A percentile compares a stretch with the other conserved stretches of the same genome.
Evolutionary conservation across 2,113 vertebrate species (phyloP).

Genomic region (Ailuropoda melanoleuca): DNA sequence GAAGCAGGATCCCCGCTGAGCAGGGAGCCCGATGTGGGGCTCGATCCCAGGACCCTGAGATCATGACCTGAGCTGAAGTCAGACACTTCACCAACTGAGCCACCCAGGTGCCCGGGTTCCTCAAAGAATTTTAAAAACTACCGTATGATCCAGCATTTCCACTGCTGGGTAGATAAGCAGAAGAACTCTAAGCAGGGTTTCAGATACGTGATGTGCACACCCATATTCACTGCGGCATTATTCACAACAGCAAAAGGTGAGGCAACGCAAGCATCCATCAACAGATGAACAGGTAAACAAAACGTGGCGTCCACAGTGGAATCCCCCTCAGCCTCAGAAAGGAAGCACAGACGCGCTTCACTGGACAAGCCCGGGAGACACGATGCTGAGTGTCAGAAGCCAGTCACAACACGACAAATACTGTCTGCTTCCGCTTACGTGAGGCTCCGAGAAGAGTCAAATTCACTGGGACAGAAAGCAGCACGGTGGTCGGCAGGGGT

Average conservation of each 20-base stretch:
- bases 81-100: too few relatives aligned
- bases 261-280: neutral
- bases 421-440: neutral
- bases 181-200: neutral
- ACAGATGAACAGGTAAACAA: too few relatives aligned
- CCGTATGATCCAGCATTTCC: neutral
- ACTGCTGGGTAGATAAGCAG: neutral
- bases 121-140: too few relatives aligned
- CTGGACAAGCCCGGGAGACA: neutral
- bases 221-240: neutral
- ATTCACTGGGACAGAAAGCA: neutral
- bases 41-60: too few relatives aligned
- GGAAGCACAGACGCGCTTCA: neutral
- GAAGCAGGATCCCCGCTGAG: too few relatives aligned
- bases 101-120: too few relatives aligned
- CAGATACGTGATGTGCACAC: accelerated
- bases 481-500: neutral
- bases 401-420: neutral
- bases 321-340: neutral
- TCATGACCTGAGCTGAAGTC: too few relatives aligned
- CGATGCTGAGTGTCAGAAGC: neutral
- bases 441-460: neutral
- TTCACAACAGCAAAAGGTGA: neutral
- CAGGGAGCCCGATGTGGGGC: too few relatives aligned
- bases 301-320: neutral